These are phyloP conservation scores for Cepaea nemoralis DNA, from an alignment of 1,140 invertebrate species.

Conservation along the genomic window DNA sequence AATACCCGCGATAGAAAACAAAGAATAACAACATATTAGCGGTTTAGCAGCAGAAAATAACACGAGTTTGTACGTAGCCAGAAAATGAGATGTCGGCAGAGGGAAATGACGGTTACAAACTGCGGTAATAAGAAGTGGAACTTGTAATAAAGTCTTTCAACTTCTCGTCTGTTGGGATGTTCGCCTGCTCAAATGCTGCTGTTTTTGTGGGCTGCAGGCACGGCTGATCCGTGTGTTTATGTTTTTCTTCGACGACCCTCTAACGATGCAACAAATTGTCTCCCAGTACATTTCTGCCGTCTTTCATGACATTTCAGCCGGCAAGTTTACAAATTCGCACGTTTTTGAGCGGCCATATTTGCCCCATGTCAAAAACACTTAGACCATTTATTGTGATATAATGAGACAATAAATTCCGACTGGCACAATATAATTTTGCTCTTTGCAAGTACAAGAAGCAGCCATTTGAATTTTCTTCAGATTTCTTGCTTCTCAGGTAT, in stretches of 20 bases:
- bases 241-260: not conserved
- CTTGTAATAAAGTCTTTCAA: too few relatives aligned
- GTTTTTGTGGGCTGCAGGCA: not conserved
- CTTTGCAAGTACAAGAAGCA: not conserved
- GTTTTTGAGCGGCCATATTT: too few relatives aligned
- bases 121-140: too few relatives aligned
- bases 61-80: too few relatives aligned
- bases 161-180: not conserved
- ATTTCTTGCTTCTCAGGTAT: not conserved
- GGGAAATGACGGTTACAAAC: too few relatives aligned
- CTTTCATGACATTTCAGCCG: not conserved
- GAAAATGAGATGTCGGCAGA: too few relatives aligned
- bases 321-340: not conserved
- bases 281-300: not conserved
- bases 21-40: too few relatives aligned
- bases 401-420: not conserved
- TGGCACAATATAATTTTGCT: not conserved
- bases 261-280: not conserved
- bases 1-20: too few relatives aligned
- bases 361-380: not conserved
- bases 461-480: not conserved
- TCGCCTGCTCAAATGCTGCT: too few relatives aligned
- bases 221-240: not conserved
- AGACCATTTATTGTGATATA: not conserved
- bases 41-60: too few relatives aligned